Evolutionary conservation across 2,113 vertebrate species (phyloP), one percentile per base, ranked within the genome.

Genomic region (Calidris pugnax): DNA sequence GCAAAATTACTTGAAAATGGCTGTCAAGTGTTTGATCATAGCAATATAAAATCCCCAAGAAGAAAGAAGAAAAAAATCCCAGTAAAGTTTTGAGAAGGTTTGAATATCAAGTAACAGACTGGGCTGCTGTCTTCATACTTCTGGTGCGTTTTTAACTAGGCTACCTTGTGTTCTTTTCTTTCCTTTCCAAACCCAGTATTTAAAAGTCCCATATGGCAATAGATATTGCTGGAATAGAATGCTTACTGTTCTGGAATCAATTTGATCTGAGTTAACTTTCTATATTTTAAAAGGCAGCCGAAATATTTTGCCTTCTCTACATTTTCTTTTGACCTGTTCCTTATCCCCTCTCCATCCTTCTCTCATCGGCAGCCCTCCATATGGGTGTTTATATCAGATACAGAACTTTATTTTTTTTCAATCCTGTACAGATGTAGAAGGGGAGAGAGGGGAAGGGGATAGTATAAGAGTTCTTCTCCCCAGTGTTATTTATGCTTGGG

Each of bases 101-200:
- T 97, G 95, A 95, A 96, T 97, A 97, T 96, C 94, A 92, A 95
- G 90, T 94, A 97, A 96, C 96, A 96, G 97, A 95, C 95, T 92
- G 86, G 95, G 87, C 94, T 95, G 92, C 94, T 90, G 93, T 97
- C 96, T 97, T 92, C 89, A 95, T 96, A 87, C 87, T 97, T 96
- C 93, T 97, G 94, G 47, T 90, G 69, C 62, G n/a, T 97, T 96
- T 96, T 90, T 97, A 95, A 90, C 90, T 96, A 95, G 90, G 82
- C 93, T 96, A 96, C 96, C 95, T 97, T 97, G 95, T 96, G 91
- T 95, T 96, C 92, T 95, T 95, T 96, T 85, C 87, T 96, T 96
- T 97, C 94, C 87, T 86, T 97, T 97, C 96, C 96, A 97, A 96
- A 96, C 90, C 88, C 91, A 90, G 95, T 89, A 93, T 97, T 97